Evolutionary conservation across 2,888 invertebrate genomes (phyloP).

Genomic region (Julus scanicus): DNA sequence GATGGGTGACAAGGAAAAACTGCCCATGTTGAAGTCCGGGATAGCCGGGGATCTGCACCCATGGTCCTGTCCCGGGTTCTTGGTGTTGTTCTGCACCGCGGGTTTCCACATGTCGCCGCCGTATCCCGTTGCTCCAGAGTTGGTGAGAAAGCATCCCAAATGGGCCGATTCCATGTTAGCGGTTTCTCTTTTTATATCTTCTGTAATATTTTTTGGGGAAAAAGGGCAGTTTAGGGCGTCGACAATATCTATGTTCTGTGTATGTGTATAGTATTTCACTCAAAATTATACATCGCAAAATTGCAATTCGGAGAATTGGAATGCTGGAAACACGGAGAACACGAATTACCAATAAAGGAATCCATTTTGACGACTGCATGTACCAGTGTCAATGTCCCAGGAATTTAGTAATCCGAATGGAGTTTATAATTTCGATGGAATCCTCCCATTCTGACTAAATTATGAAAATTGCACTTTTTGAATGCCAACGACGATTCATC

Average conservation of each 20-base stretch:
- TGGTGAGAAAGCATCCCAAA: slow-evolving; percentile 49
- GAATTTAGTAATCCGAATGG: neutral
- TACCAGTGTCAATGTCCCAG: neutral
- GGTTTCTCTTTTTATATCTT: slow-evolving; percentile 46
- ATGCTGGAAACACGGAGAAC: neutral
- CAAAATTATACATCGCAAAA: neutral
- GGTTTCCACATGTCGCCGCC: slow-evolving; percentile 48
- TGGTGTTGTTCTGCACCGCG: neutral
- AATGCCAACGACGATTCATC: neutral
- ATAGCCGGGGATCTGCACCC: slow-evolving; percentile 9
- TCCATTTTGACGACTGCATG: neutral
- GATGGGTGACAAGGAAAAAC: slow-evolving; percentile 83
- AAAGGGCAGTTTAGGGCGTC: neutral
- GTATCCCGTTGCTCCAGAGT: slow-evolving; percentile 47
- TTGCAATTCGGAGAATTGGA: neutral
- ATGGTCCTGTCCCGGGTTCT: slow-evolving; percentile 30
- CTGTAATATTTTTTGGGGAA: slow-evolving; percentile 21
- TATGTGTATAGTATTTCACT: neutral
- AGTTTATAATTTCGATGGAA: neutral
- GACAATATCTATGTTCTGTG: neutral
- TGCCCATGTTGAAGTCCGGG: slow-evolving; percentile 62
- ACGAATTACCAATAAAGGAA: slow-evolving; percentile 38
- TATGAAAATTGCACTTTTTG: neutral
- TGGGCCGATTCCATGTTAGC: slow-evolving; percentile 46
- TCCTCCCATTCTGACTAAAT: slow-evolving; percentile 46